These are phyloP conservation scores for Lasaia peninsularis DNA, from an alignment of 1,140 invertebrate species.

Conservation along the genomic window DNA sequence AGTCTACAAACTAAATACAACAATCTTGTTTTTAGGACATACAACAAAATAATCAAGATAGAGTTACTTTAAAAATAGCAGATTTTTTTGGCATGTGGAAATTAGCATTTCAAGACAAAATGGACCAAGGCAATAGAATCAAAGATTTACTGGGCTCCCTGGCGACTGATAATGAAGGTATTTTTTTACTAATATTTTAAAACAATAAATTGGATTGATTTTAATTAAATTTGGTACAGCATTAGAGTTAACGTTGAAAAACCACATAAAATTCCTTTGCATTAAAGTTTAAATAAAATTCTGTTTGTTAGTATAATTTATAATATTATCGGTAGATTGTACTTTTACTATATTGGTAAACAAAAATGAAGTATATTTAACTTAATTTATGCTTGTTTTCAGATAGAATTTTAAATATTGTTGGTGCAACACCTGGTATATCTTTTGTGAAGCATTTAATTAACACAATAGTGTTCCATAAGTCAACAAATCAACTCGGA, in stretches of 20 bases:
- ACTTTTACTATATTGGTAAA: no score
- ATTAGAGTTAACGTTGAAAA: no score
- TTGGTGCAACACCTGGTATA: constrained; percentile 76
- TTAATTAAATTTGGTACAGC: no score
- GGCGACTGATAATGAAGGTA: constrained; percentile 53
- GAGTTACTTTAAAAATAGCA: constrained; percentile 56
- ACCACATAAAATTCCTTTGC: no score
- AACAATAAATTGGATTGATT: no score
- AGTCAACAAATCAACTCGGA: constrained; percentile 65
- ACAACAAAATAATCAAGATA: constrained; percentile 41
- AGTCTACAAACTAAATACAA: constrained; percentile 10
- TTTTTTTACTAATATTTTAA: neutral
- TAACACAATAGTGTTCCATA: constrained; percentile 77
- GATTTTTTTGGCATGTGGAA: constrained; percentile 79
- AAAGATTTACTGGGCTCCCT: constrained; percentile 67
- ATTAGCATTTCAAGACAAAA: constrained; percentile 77
- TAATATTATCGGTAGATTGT: no score
- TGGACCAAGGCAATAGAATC: constrained; percentile 76
- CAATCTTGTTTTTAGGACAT: constrained; percentile 40
- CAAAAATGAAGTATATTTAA: no score
- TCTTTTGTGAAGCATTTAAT: constrained; percentile 78
- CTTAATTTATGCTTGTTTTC: constrained; percentile 30
- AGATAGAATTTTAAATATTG: constrained; percentile 70
- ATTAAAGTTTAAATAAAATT: no score
- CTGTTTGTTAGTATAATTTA: no score